Conservation (phyloP, 2,888 invertebrate genomes). For the Podotricha telesiphe region DNA sequence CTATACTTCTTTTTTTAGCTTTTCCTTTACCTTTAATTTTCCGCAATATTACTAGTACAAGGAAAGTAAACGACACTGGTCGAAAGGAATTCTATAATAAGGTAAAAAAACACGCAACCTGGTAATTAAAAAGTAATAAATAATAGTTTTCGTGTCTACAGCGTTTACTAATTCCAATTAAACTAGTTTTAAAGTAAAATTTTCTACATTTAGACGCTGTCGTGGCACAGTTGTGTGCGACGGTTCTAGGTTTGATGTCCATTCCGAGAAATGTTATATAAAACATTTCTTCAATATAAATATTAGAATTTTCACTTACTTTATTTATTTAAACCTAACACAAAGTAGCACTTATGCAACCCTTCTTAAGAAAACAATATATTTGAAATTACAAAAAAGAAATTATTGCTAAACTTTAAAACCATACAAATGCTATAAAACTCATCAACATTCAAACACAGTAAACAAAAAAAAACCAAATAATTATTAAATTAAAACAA, state of each 20-base stretch:
- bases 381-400: background rate
- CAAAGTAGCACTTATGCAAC: background rate
- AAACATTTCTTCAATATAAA: no score
- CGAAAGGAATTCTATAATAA: background rate
- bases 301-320: background rate
- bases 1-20: no score
- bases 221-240: background rate
- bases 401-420: background rate
- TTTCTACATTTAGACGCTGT: background rate
- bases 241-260: background rate
- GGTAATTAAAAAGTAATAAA: slow-evolving; percentile 16
- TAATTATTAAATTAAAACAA: background rate
- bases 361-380: background rate
- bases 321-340: background rate
- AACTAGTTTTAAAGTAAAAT: background rate
- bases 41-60: no score
- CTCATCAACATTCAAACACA: background rate
- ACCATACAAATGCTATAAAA: background rate
- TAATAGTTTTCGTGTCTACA: slow-evolving; percentile 13
- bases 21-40: no score
- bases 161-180: slow-evolving; percentile 14
- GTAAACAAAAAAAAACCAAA: background rate
- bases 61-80: background rate
- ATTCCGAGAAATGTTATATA: background rate
- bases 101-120: slow-evolving; percentile 2